These are phyloP conservation scores for Dyspetes luteomarginatus DNA, from an alignment of 2,888 invertebrate species.

Conservation along the genomic window DNA sequence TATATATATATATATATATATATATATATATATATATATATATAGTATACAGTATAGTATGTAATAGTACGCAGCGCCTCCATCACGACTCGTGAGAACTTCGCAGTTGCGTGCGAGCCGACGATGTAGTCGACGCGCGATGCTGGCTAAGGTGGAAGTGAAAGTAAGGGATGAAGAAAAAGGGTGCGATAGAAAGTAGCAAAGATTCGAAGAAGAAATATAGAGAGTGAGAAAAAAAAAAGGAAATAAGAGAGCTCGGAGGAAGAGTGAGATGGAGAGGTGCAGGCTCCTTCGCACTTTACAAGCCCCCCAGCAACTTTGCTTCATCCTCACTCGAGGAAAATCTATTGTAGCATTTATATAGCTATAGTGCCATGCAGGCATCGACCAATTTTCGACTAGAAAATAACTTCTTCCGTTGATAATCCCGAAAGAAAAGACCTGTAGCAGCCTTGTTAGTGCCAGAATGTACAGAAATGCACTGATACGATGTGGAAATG, in stretches of 20 bases:
- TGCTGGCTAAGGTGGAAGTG: conserved; percentile 38
- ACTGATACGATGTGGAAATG: background rate
- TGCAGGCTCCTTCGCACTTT: conserved; percentile 25
- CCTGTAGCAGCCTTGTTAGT: background rate
- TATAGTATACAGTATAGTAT: conserved; percentile 6
- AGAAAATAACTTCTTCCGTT: conserved; percentile 34
- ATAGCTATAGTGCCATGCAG: conserved; percentile 18
- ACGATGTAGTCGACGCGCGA: conserved; percentile 50
- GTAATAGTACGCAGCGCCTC: conserved; percentile 26
- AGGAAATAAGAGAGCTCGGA: conserved; percentile 4
- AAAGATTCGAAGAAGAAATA: conserved; percentile 29
- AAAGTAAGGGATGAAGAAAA: conserved; percentile 58
- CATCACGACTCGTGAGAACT: conserved; percentile 54
- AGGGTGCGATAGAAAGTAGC: conserved; percentile 59
- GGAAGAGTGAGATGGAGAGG: conserved; percentile 21
- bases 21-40: too few relatives aligned
- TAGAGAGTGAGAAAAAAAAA: conserved; percentile 48
- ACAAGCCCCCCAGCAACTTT: background rate
- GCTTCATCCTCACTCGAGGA: conserved; percentile 9
- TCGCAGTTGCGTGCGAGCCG: conserved; percentile 60
- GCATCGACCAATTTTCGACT: conserved; percentile 47
- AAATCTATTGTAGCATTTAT: conserved; percentile 17
- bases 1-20: too few relatives aligned
- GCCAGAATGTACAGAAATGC: background rate
- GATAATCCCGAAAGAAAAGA: conserved; percentile 30